Base-by-base conservation (phyloP, 2,113 vertebrate species). In the Thymallus thymallus region DNA sequence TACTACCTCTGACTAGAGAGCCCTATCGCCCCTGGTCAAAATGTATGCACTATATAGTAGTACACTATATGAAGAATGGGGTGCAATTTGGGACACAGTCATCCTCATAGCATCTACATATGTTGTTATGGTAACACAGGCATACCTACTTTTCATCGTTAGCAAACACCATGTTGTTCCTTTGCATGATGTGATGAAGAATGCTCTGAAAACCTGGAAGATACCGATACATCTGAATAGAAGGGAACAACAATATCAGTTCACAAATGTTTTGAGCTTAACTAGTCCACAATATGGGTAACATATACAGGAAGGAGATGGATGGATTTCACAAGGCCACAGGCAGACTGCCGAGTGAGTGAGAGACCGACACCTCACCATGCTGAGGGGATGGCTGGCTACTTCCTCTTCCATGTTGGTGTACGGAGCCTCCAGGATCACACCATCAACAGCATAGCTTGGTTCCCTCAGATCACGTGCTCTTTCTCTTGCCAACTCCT, bases 101-200 rank as follows among this genome's bases (percentile, higher is more conserved):
- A 26, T 41, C 9, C 35, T 41, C 26, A 26, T 26, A 26, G 26
- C 26, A 26, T 26, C 35, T 12, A 41, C 35, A 7, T 41, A 1
- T 41, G 35, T 12, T 41, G 35, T 41, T 10, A 41, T 41, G 35
- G 2, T 41, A 41, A 41, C 35, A 41, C 29, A 41, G 30, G 30
- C 30, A 5, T 32, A 79, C 94, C 91, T 91, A 96, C 95, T 97
- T 97, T 84, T 95, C 81, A 2, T 96, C 91, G 0, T 77, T 96
- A 22, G 78, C 45, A 74, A 96, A 96, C 74, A 85, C 79, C 18
- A 96, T 84, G 71, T 88, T 78, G 56, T 86, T 92, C 77, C 69
- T 87, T 9, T 90, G 91, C 26, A 96, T 0, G 0, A 94, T 79
- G 81, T 94, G 90, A 88, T 90, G 79, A 22, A 96, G 41, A 1